Evolutionary conservation across 1,140 invertebrate genomes (phyloP), one percentile per base, ranked within the genome.

Genomic region (Nymphalis io): DNA sequence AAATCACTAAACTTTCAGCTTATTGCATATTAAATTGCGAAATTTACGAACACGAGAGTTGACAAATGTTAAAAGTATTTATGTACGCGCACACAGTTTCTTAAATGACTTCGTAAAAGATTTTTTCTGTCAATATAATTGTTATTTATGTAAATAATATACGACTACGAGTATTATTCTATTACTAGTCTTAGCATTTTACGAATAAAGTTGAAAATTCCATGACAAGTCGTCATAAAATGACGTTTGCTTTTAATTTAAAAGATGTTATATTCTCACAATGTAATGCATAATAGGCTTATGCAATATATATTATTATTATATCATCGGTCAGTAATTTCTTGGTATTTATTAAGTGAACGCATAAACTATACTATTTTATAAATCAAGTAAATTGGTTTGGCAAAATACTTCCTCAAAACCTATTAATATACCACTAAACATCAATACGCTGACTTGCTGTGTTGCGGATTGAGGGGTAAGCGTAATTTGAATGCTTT

Each of bases 251-350:
- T 46, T 15, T 46, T 46, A 46, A 46, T 46, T 46, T 16, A 46
- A 46, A 46, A 46, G 44, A 46, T 16, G 44, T n/a, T n/a, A 46
- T n/a, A n/a, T 8, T 6, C 15, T 46, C 15, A 46, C n/a, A 33
- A 33, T 33, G 27, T 33, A 33, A 33, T 33, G 27, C 42, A 46
- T 55, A 20, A 64, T 55, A 20, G 33, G 62, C 62, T 64, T 64
- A 64, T 64, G 62, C 62, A 64, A 64, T 15, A 64, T n/a, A 64
- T 10, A 20, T 20, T 42, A 55, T 55, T 64, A 33, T 64, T 55
- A 53, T 55, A 55, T 64, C 62, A 64, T 18, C 18, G 5, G 20
- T 21, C 23, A 23, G 39, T 39, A 15, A 39, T 21, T n/a, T 40
- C 16, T 42, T 27, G 5, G 15, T 55, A 40, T 55, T 18, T 64